A percentile compares a stretch with the other conserved stretches of the same genome.
These are phyloP conservation scores for Corydoras maculifer DNA, from an alignment of 2,113 vertebrate species.

Conservation along the genomic window DNA sequence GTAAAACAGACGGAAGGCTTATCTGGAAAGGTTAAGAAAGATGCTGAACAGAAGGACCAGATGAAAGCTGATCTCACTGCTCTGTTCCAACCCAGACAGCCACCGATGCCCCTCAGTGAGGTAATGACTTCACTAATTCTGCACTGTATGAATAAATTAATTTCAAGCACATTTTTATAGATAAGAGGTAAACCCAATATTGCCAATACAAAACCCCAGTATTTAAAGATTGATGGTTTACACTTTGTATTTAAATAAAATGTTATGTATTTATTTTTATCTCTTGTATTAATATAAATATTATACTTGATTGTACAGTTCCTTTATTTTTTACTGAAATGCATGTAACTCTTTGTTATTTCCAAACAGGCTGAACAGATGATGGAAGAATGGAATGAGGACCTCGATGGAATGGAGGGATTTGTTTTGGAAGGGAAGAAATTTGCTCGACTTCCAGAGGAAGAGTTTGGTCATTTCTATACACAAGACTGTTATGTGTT, in stretches of 20 bases:
- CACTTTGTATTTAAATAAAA: too few relatives aligned
- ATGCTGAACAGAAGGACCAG: slow-evolving; percentile 84
- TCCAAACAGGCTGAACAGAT: slow-evolving; percentile 80
- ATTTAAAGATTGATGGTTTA: too few relatives aligned
- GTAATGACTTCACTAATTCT: slow-evolving; percentile 49
- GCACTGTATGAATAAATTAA: background rate
- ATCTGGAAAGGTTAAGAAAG: slow-evolving; percentile 86
- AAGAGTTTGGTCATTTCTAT: slow-evolving; percentile 94
- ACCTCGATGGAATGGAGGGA: slow-evolving; percentile 96
- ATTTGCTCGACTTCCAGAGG: slow-evolving; percentile 89
- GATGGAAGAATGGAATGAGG: slow-evolving; percentile 98
- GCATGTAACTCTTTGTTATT: background rate
- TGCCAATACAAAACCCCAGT: too few relatives aligned
- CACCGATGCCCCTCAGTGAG: slow-evolving; percentile 84
- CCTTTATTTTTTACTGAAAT: background rate
- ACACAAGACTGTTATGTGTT: slow-evolving; percentile 97
- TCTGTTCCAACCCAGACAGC: slow-evolving; percentile 88
- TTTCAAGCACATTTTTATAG: too few relatives aligned
- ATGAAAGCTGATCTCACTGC: slow-evolving; percentile 96
- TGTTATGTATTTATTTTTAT: too few relatives aligned
- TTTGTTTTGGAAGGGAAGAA: slow-evolving; percentile 96
- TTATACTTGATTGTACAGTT: background rate
- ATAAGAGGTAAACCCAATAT: too few relatives aligned
- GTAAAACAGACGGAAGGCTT: slow-evolving; percentile 73
- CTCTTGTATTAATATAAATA: too few relatives aligned